Percentiles rank a stretch among this genome's conserved stretches.
Conservation (phyloP, 2,888 invertebrate species). For the Rhopalosiphum nymphaeae region DNA sequence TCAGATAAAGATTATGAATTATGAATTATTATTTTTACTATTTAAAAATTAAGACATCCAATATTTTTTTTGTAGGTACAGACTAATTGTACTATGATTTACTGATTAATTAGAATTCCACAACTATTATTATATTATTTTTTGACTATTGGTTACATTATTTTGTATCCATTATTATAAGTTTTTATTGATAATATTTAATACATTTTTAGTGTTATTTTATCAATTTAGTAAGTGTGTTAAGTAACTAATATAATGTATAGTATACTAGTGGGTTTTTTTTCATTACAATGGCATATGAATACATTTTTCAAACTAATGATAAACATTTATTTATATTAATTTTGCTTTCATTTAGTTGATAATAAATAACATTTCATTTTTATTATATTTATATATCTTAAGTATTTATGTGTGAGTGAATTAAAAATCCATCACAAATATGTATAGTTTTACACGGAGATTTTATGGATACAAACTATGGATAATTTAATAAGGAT, state of each 20-base stretch:
- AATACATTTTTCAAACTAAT: neutral
- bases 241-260: neutral
- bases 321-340: neutral
- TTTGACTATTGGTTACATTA: neutral
- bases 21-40: slow-evolving; percentile 22
- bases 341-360: neutral
- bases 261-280: neutral
- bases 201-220: neutral
- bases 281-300: neutral
- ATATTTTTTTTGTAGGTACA: neutral
- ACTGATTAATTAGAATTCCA: neutral
- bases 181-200: neutral
- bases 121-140: neutral
- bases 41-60: neutral
- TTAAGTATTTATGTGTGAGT: neutral
- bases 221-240: neutral
- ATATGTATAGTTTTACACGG: neutral
- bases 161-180: slow-evolving; percentile 5
- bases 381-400: neutral
- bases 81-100: neutral
- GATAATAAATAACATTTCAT: neutral
- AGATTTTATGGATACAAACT: neutral
- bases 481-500: neutral
- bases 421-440: neutral
- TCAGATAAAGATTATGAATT: slow-evolving; percentile 27